Conservation (phyloP, 1,140 invertebrate genomes). For the Drosophila arizonae region DNA sequence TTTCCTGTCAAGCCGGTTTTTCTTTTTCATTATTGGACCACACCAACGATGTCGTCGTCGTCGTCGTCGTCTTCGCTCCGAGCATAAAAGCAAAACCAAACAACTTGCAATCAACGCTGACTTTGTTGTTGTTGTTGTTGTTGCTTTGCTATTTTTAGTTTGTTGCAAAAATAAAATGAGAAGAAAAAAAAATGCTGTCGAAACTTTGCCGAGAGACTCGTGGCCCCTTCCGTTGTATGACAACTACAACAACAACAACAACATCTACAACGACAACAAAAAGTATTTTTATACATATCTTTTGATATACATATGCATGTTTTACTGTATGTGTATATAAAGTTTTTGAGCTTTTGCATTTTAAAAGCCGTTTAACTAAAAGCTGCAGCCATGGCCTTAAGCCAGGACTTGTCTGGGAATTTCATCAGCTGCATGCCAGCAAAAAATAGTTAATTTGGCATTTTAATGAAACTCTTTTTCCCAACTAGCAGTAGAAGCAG, state of each 20-base stretch:
- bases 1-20: slow-evolving; percentile 78
- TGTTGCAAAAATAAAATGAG: slow-evolving; percentile 42
- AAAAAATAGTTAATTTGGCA: neutral
- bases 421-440: slow-evolving; percentile 24
- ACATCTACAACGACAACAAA: neutral
- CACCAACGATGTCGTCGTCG: slow-evolving; percentile 47
- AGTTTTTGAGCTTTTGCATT: slow-evolving; percentile 58
- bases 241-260: slow-evolving; percentile 30
- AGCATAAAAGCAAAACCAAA: slow-evolving; percentile 63
- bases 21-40: slow-evolving; percentile 70
- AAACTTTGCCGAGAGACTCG: slow-evolving; percentile 58
- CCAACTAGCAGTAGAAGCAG: neutral
- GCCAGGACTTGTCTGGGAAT: slow-evolving; percentile 20
- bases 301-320: neutral
- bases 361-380: slow-evolving; percentile 43
- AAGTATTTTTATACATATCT: neutral
- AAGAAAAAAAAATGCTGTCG: slow-evolving; percentile 43
- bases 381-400: neutral
- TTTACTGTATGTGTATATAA: slow-evolving; percentile 23
- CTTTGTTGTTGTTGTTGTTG: slow-evolving; percentile 44
- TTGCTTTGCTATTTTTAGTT: slow-evolving; percentile 71
- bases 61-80: slow-evolving; percentile 45
- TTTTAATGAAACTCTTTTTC: neutral
- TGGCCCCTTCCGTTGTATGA: slow-evolving; percentile 63
- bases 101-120: slow-evolving; percentile 70